These are phyloP conservation scores for Clepsis dumicolana DNA, from an alignment of 2,888 invertebrate species.

Conservation along the genomic window DNA sequence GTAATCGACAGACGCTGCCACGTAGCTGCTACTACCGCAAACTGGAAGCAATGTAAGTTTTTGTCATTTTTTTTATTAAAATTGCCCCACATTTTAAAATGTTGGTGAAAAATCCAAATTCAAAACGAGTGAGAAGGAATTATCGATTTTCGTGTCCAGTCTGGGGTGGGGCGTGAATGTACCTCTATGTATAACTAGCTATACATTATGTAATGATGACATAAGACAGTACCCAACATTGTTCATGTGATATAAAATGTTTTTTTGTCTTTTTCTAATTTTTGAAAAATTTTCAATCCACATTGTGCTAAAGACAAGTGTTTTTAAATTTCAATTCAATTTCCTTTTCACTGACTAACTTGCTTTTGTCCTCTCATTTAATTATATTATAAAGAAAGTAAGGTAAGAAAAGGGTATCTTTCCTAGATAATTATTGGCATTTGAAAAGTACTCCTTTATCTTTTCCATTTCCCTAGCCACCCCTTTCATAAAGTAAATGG, in stretches of 20 bases:
- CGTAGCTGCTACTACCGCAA: conserved; percentile 77
- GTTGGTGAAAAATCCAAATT: neutral
- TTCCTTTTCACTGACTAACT: too few relatives aligned
- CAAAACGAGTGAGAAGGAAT: neutral
- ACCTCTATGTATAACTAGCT: conserved; percentile 46
- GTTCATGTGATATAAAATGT: neutral
- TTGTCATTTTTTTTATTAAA: conserved; percentile 42
- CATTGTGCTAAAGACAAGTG: too few relatives aligned
- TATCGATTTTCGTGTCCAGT: conserved; percentile 32
- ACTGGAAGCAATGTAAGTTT: conserved; percentile 80
- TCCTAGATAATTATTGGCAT: too few relatives aligned
- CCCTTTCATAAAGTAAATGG: too few relatives aligned
- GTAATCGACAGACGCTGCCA: conserved; percentile 79
- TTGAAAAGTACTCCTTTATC: too few relatives aligned
- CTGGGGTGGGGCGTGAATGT: conserved; percentile 31
- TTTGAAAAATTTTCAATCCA: too few relatives aligned
- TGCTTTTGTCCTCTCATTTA: too few relatives aligned
- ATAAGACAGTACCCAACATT: neutral
- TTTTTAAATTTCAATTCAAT: too few relatives aligned
- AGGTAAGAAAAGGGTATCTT: too few relatives aligned
- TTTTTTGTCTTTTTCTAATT: neutral
- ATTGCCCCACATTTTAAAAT: neutral
- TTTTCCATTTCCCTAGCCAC: too few relatives aligned
- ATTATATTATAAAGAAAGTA: too few relatives aligned
- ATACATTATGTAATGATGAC: conserved; percentile 45